Evolutionary conservation across 2,113 vertebrate species (phyloP), one percentile per base, ranked within the genome.

Genomic region (Anhinga rufa): DNA sequence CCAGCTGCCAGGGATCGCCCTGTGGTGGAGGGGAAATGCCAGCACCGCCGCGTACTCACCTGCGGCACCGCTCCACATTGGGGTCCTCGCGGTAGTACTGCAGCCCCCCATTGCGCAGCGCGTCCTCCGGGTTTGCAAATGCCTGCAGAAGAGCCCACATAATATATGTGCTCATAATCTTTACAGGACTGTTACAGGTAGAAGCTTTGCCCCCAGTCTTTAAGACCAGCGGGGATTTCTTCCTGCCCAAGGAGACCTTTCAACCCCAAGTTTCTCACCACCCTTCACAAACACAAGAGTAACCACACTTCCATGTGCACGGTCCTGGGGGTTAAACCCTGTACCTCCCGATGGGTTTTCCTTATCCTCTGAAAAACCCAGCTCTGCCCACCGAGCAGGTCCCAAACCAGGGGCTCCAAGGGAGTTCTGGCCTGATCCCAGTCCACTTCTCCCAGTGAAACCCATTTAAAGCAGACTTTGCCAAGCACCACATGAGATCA

Each of bases 41-140:
- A 7, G 66, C 75, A 13, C n/a, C 0, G 1, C 36, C 1, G 1
- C 0, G 9, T 36, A 86, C 98, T 97, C 71, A 96, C 99, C 99
- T 99, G 49, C 96, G 97, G 88, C 98, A 99, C 13, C 99, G 98
- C 44, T 99, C 99, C 96, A 99, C 99, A 0, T 98, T 96, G 0
- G 98, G 98, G 92, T 99, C 99, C 8, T 97, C 93, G 6, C 99
- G 98, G 95, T 96, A 95, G 70, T 88, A 99, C 95, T 99, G 98
- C 24, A 97, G 7, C 17, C 99, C 99, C 65, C 99, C 99, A 0
- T 99, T 99, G 84, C 98, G 98, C 86, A 98, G 64, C 2, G 99
- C 98, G 0, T 99, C 99, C 95, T 99, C 99, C 0, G 98, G 99
- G 93, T 99, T 99, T 10, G 99, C 98, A 75, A 99, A 99, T 1